A percentile compares a stretch with the other conserved stretches of the same genome.
phyloP scores from a whole-genome alignment of 30 jellyfish, hydroid and myxozoan genomes.

The Catostylus mosaicus region DNA sequence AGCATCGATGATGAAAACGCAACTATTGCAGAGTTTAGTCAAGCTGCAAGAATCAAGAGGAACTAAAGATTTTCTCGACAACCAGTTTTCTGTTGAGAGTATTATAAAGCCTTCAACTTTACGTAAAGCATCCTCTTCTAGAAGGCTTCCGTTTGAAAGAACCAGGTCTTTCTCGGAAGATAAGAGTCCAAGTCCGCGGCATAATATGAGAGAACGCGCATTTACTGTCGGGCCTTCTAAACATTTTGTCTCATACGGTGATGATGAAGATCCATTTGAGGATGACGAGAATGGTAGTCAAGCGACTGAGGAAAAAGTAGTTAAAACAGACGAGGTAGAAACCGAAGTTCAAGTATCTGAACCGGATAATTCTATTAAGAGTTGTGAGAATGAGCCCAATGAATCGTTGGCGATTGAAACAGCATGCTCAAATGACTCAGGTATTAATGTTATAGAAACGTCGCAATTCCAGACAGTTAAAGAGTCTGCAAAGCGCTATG shows the following conservation, averaged over 20 bases:
- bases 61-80: conserved; percentile 26
- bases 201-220: conserved; percentile 44
- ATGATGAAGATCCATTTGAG: conserved; percentile 16
- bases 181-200: background rate
- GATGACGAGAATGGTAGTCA: conserved; percentile 2
- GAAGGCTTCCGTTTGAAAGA: conserved; percentile 51
- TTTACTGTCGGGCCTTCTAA: conserved; percentile 28
- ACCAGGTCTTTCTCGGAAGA: conserved; percentile 60
- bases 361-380: background rate
- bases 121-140: conserved; percentile 56
- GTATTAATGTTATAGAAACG: conserved; percentile 20
- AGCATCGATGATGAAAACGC: conserved; percentile 44
- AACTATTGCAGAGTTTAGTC: conserved; percentile 62
- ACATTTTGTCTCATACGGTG: conserved; percentile 1
- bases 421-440: background rate
- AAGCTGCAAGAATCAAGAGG: conserved; percentile 46
- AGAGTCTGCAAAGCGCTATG: conserved; percentile 58
- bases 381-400: background rate
- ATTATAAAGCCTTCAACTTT: conserved; percentile 65
- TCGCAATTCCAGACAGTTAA: conserved; percentile 64
- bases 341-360: conserved; percentile 4
- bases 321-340: background rate
- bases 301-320: background rate
- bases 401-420: background rate
- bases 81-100: conserved; percentile 68